Base-by-base conservation (phyloP, 2,113 vertebrate genomes). In the Cavia porcellus region DNA sequence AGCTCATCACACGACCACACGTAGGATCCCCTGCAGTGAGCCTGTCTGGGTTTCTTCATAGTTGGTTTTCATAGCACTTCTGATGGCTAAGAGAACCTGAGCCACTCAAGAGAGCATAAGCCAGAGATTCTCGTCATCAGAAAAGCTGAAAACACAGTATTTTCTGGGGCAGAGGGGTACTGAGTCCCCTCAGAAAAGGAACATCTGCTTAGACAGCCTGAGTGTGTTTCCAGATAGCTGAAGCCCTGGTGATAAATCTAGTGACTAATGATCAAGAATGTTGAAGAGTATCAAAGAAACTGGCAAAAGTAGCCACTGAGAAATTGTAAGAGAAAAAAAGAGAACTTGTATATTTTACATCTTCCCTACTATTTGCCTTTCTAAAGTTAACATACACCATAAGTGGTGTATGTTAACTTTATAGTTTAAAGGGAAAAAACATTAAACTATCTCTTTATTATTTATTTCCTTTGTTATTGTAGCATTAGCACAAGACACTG, bases 401-500 rank as follows among this genome's bases (percentile, higher is more conserved):
- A 28, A 72, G 32, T 88, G 15, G 32, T 88, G 15, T 85, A n/a
- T 81, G 74, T 89, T 81, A 35, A 81, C 57, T 81, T 89, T 79
- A 30, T 10, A 74, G 24, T 61, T 95, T 80, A 87, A 87, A 95
- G 62, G 32, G 32, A 57, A 72, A 74, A 32, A 68, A 7, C 64
- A 25, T 80, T 92, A 84, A 81, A 30, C n/a, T 45, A 14, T 83
- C 35, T 7, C 3, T 96, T 19, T 68, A 7, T 42, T 79, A 8
- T 79, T 82, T n/a, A 22, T 74, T 77, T 77, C 32, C 13, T 87
- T 91, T 81, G 90, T 96, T 91, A 3, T 97, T 95, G 52, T 97
- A 99, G 99, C 99, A 85, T 98, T 98, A 66, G 98, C 99, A 14
- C 97, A 99, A 84, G 98, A 99, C 84, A 99, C 99, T 92, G 99